These are phyloP conservation scores for Brachionus asplanchnoidis DNA, from an alignment of 1,140 invertebrate genomes.

Conservation along the genomic window DNA sequence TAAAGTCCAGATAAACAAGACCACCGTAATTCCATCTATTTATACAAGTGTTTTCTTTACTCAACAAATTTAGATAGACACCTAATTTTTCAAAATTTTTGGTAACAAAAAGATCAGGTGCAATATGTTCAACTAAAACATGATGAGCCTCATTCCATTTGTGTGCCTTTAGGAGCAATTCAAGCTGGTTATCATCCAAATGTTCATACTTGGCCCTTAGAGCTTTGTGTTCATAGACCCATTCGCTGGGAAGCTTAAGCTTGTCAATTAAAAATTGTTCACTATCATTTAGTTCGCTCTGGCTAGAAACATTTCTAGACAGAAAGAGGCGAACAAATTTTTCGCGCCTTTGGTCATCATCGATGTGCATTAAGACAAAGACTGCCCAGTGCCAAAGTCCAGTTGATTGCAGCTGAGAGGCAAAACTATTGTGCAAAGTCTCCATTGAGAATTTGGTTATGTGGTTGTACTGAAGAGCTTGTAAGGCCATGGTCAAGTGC, in stretches of 20 bases:
- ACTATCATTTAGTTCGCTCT: background rate
- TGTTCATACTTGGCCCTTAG: slow-evolving; percentile 12
- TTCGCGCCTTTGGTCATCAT: slow-evolving; percentile 58
- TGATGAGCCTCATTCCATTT: slow-evolving; percentile 27
- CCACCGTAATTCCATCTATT: slow-evolving; percentile 35
- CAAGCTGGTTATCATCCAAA: background rate
- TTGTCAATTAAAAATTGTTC: slow-evolving; percentile 11
- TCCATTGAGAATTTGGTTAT: background rate
- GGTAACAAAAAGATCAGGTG: slow-evolving; percentile 2
- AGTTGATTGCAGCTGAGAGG: slow-evolving; percentile 73
- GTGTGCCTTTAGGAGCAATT: background rate
- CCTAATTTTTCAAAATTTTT: background rate
- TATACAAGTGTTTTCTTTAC: background rate
- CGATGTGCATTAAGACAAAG: slow-evolving; percentile 77
- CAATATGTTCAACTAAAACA: background rate
- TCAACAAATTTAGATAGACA: background rate
- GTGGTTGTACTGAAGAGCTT: slow-evolving; percentile 24
- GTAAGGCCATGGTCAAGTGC: slow-evolving; percentile 11
- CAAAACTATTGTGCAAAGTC: slow-evolving; percentile 59
- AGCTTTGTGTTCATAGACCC: slow-evolving; percentile 34
- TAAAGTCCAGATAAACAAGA: slow-evolving; percentile 21
- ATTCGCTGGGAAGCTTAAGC: slow-evolving; percentile 14
- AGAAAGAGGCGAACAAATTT: background rate
- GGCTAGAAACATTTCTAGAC: slow-evolving; percentile 18
- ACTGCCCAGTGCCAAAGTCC: slow-evolving; percentile 81